A percentile compares a stretch with the other conserved stretches of the same genome.
Evolutionary conservation across 2,888 invertebrate genomes (phyloP).

Genomic region (Ischnus inquisitorius): DNA sequence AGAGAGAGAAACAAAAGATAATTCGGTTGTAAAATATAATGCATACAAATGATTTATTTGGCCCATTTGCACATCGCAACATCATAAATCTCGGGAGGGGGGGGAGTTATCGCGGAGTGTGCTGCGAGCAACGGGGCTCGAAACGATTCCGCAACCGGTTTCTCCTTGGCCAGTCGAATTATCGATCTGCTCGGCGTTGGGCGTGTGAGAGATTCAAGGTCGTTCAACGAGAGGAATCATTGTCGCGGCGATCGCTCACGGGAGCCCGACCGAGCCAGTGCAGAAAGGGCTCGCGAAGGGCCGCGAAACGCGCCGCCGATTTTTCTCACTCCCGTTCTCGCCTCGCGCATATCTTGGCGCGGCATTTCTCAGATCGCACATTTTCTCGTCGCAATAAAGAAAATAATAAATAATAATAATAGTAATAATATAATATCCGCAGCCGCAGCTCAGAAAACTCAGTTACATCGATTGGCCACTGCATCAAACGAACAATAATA

Average conservation of each 20-base stretch:
- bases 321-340: no score
- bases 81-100: conserved; percentile 39
- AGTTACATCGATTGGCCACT: no score
- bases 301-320: conserved; percentile 2
- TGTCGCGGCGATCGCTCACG: conserved; percentile 46
- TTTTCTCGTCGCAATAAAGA: no score
- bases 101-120: neutral
- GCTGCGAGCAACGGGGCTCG: neutral
- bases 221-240: conserved; percentile 56
- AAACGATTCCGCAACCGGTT: conserved; percentile 65
- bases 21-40: conserved; percentile 51
- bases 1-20: conserved; percentile 15
- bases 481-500: no score
- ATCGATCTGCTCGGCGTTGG: conserved; percentile 60
- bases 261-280: conserved; percentile 14
- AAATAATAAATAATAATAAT: no score
- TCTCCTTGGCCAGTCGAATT: conserved; percentile 61
- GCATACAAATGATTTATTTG: conserved; percentile 53
- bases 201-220: conserved; percentile 63
- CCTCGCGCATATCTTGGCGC: neutral
- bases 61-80: conserved; percentile 3
- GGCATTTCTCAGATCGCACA: no score
- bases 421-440: no score
- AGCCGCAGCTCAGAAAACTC: no score
- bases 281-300: conserved; percentile 32